Evolutionary conservation across 2,113 vertebrate genomes (phyloP).

Genomic region (Aspidoscelis tigris): DNA sequence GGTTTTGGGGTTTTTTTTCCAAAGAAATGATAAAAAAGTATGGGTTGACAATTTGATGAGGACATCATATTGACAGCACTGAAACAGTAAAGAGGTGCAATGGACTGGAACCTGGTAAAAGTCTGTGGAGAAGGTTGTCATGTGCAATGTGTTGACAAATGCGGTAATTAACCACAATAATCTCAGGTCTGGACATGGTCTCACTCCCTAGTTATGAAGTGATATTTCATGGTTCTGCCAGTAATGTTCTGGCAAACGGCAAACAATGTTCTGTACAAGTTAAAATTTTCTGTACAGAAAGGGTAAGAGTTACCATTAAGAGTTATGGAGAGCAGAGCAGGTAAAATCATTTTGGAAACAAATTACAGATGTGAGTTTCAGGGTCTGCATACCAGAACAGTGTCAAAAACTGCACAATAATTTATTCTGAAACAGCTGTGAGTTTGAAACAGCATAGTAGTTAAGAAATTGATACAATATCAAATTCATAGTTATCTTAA

Average conservation of each 20-base stretch:
- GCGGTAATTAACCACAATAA: too few species aligned
- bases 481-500: slow-evolving; percentile 54
- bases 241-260: background rate
- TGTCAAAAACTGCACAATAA: background rate
- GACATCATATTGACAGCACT: background rate
- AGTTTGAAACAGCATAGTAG: background rate
- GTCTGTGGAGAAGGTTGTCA: too few species aligned
- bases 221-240: background rate
- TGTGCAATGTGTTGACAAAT: too few species aligned
- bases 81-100: too few species aligned
- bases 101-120: too few species aligned
- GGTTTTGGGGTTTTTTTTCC: too few species aligned
- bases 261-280: too few species aligned
- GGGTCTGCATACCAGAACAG: background rate
- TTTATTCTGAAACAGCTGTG: background rate
- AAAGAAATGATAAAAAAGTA: too few species aligned
- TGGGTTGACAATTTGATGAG: too few species aligned
- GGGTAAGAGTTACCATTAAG: background rate
- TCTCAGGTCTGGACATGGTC: too few species aligned
- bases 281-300: background rate
- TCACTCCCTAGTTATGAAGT: background rate
- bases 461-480: slow-evolving; percentile 1
- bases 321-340: background rate
- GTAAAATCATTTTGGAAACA: background rate
- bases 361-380: background rate